Base-by-base conservation (phyloP, 1,140 invertebrate species). In the Andrena cerasifolii region DNA sequence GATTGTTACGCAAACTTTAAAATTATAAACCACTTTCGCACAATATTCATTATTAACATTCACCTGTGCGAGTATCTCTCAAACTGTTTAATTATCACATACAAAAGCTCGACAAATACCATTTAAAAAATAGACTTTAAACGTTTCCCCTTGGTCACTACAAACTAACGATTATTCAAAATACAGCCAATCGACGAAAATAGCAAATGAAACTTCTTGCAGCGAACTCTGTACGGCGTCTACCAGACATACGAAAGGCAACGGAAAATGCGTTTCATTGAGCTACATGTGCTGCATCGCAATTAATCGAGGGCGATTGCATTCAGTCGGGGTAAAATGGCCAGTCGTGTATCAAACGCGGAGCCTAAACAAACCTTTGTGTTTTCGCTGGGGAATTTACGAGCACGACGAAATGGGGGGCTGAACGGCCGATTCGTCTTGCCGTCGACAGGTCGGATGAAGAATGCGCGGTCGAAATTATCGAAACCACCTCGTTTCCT, bases 281-380 rank as follows among this genome's bases (percentile, higher is more conserved):
- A 63, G n/a, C 0, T 4, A 6, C 59, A 58, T 28, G 45, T 43
- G 53, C 24, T 31, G 33, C 31, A 0, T 3, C 26, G 21, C 21
- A 45, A 28, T 68, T 56, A 36, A 47, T 61, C 33, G 26, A 16
- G 51, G 45, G 28, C 70, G 49, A 79, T 61, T 7, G 40, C 24
- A 40, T 58, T 62, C 21, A 58, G 10, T 49, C 54, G 24, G 10
- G 4, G 36, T 21, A 21, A 47, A 75, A 43, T 26, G 56, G 40
- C 10, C n/a, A 49, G 31, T 12, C 40, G 28, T 79, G 63, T 26
- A 36, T 79, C 26, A 68, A 67, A 67, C 43, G 18, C 3, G 70
- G n/a, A 54, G 43, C 26, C 58, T 47, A 82, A 82, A 80, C 58
- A 82, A 82, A 79, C 58, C 66, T 75, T 65, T 56, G 45, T 70